A percentile compares a stretch with the other conserved stretches of the same genome.
These are phyloP conservation scores for Athalia cordata DNA, from an alignment of 2,888 invertebrate genomes.

Conservation along the genomic window DNA sequence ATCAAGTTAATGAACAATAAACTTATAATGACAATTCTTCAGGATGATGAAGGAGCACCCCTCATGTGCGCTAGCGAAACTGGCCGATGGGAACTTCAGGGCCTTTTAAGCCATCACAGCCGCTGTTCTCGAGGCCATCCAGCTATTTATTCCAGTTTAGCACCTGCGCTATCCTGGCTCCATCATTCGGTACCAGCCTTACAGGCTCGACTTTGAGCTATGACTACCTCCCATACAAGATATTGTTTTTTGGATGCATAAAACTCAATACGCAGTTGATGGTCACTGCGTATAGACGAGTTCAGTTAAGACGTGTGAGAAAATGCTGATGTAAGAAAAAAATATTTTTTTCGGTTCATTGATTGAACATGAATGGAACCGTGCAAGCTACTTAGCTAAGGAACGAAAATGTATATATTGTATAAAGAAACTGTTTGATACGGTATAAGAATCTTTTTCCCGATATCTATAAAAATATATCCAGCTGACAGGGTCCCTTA, in stretches of 20 bases:
- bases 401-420: slow-evolving; percentile 68
- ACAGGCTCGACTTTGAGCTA: slow-evolving; percentile 59
- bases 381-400: slow-evolving; percentile 51
- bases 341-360: neutral
- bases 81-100: slow-evolving; percentile 78
- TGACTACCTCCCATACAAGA: slow-evolving; percentile 12
- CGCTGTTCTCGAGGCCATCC: slow-evolving; percentile 79
- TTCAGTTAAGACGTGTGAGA: neutral
- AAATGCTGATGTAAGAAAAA: neutral
- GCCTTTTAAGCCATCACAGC: slow-evolving; percentile 78
- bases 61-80: slow-evolving; percentile 78
- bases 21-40: slow-evolving; percentile 54
- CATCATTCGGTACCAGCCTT: slow-evolving; percentile 69
- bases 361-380: slow-evolving; percentile 4
- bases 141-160: slow-evolving; percentile 74
- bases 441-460: slow-evolving; percentile 60
- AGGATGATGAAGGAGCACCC: slow-evolving; percentile 82
- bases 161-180: slow-evolving; percentile 68
- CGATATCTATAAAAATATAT: slow-evolving; percentile 47
- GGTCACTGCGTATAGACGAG: neutral
- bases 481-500: slow-evolving; percentile 60
- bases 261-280: slow-evolving; percentile 31
- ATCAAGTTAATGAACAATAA: slow-evolving; percentile 22
- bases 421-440: slow-evolving; percentile 70
- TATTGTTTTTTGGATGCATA: slow-evolving; percentile 10